These are phyloP conservation scores for Lateolabrax maculatus DNA, from an alignment of 2,797 vertebrate species.

Conservation along the genomic window DNA sequence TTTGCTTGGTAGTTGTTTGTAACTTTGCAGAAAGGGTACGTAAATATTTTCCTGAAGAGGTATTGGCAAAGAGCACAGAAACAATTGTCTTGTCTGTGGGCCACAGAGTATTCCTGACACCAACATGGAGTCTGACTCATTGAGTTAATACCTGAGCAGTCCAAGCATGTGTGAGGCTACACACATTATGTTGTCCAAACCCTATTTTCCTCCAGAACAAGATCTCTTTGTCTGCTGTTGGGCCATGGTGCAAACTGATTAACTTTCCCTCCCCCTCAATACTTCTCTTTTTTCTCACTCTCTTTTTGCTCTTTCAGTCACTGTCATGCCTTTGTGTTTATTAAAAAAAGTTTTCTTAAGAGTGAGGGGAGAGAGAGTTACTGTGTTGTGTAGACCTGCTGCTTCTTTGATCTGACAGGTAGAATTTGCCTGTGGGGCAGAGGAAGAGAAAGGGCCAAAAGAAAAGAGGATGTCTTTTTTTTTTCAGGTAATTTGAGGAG, in stretches of 20 bases:
- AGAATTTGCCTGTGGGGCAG: conserved; percentile 84
- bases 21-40: background rate
- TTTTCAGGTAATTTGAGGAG: conserved; percentile 86
- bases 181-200: conserved; percentile 30
- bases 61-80: background rate
- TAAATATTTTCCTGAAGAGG: background rate
- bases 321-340: conserved; percentile 34
- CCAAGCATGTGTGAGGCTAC: conserved; percentile 20
- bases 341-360: conserved; percentile 26
- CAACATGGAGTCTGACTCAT: conserved; percentile 40
- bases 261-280: conserved; percentile 49
- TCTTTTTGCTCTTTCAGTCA: conserved; percentile 23
- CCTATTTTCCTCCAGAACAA: conserved; percentile 60
- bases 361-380: conserved; percentile 37
- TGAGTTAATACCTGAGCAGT: conserved; percentile 55
- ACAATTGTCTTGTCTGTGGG: conserved; percentile 19
- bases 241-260: conserved; percentile 61
- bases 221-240: conserved; percentile 68
- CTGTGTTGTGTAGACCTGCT: conserved; percentile 68
- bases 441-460: conserved; percentile 78
- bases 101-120: conserved; percentile 28
- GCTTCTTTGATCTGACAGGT: conserved; percentile 86
- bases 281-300: conserved; percentile 17
- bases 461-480: conserved; percentile 84
- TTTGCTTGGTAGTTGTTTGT: conserved; percentile 19